These are phyloP conservation scores for Characodon lateralis DNA, from an alignment of 2,797 vertebrate species.

Conservation along the genomic window DNA sequence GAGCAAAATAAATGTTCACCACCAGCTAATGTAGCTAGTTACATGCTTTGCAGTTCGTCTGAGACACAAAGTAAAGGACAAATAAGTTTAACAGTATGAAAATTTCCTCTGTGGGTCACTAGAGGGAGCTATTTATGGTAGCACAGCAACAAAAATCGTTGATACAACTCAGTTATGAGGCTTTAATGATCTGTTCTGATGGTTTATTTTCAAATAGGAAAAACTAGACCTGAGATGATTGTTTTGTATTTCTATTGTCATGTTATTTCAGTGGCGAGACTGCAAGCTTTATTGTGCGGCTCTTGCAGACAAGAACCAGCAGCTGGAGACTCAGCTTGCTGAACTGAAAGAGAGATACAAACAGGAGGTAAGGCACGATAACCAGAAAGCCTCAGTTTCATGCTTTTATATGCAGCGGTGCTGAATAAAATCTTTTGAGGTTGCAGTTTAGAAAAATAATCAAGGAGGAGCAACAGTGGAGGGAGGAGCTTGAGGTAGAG, in stretches of 20 bases:
- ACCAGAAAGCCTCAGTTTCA: background rate
- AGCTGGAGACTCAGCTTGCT: background rate
- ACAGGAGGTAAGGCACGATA: background rate
- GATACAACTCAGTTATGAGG: background rate
- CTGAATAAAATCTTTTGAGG: background rate
- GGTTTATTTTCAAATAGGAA: background rate
- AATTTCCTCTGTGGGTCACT: background rate
- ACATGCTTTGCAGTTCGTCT: too few species aligned
- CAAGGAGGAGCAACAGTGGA: background rate
- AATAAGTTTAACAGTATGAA: background rate
- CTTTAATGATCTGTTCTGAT: background rate
- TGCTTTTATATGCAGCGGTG: background rate
- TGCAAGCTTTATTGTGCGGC: fast-evolving
- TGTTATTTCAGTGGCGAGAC: background rate
- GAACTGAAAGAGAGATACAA: slow-evolving; percentile 10
- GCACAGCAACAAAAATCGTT: background rate
- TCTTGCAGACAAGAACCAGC: background rate
- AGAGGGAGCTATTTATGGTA: background rate
- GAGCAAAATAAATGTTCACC: too few species aligned
- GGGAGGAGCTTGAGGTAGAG: background rate
- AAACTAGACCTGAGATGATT: background rate
- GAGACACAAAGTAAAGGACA: too few species aligned
- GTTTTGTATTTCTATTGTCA: background rate
- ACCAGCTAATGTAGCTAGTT: too few species aligned
- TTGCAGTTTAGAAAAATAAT: background rate